A percentile compares a stretch with the other conserved stretches of the same genome.
Evolutionary conservation across 2,113 vertebrate species (phyloP).

Genomic region (Picathartes gymnocephalus): DNA sequence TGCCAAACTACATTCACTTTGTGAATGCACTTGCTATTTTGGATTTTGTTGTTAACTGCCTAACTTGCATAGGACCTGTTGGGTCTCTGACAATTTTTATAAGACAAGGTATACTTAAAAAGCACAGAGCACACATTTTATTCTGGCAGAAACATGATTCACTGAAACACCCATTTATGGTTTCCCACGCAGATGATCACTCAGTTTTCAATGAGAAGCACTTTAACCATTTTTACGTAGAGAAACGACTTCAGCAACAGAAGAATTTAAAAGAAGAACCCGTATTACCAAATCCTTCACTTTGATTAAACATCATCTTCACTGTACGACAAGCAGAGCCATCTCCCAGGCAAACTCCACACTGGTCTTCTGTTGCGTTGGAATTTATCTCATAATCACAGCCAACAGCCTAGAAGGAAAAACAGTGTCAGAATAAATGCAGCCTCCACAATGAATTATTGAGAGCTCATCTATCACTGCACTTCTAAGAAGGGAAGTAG

Average conservation of each 20-base stretch:
- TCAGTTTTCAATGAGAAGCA: not conserved
- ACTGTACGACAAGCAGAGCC: constrained; percentile 88
- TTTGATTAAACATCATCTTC: constrained; percentile 83
- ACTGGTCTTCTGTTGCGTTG: constrained; percentile 89
- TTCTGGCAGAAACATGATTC: not conserved
- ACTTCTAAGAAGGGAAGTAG: not conserved
- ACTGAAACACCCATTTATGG: not conserved
- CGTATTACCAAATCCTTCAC: constrained; percentile 86
- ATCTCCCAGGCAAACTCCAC: constrained; percentile 91
- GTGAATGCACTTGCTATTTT: not conserved
- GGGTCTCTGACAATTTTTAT: not conserved
- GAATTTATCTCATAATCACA: constrained; percentile 96
- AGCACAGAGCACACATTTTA: not conserved
- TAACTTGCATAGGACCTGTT: not conserved
- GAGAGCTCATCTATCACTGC: not conserved
- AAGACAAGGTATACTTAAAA: not conserved
- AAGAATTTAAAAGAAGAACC: not conserved
- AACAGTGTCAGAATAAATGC: not conserved
- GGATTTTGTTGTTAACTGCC: not conserved
- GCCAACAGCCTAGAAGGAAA: constrained; percentile 80
- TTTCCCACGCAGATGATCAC: not conserved
- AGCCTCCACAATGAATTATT: not conserved
- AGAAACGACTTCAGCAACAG: not conserved
- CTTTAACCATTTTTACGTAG: not conserved
- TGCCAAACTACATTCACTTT: not conserved